These are phyloP conservation scores for Alethe castanea DNA, from an alignment of 2,113 vertebrate genomes.

Conservation along the genomic window DNA sequence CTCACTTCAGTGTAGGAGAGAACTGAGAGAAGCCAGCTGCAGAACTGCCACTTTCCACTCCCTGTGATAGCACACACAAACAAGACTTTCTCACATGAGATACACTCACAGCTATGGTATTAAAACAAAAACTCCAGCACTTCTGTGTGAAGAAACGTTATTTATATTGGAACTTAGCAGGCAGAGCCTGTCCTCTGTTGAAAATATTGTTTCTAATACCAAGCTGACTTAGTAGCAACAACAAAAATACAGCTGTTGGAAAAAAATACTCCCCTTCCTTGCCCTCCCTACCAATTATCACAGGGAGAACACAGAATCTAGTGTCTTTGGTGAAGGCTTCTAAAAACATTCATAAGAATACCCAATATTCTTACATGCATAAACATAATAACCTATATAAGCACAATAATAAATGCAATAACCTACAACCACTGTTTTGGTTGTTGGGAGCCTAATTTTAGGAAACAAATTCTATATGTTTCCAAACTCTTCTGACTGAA, in stretches of 20 bases:
- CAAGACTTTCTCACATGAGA: background rate
- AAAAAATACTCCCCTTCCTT: background rate
- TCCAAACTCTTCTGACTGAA: background rate
- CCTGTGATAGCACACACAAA: background rate
- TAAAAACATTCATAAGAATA: background rate
- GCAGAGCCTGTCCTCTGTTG: background rate
- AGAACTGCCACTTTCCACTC: background rate
- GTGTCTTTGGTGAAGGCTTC: background rate
- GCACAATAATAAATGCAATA: background rate
- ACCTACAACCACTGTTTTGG: background rate
- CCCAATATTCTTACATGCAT: background rate
- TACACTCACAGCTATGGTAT: background rate
- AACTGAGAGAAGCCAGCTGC: background rate
- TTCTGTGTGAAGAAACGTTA: background rate
- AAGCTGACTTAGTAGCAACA: background rate
- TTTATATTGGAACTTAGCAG: background rate
- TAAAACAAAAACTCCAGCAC: background rate
- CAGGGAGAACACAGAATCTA: background rate
- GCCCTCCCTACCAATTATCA: background rate
- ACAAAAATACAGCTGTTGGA: background rate
- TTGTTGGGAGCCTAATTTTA: background rate
- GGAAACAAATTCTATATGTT: background rate
- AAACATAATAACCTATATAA: background rate
- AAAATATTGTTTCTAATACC: background rate
- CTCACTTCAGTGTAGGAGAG: background rate